Evolutionary conservation across 2,888 invertebrate species (phyloP), one percentile per base, ranked within the genome.

Genomic region (Notocelia uddmanniana): DNA sequence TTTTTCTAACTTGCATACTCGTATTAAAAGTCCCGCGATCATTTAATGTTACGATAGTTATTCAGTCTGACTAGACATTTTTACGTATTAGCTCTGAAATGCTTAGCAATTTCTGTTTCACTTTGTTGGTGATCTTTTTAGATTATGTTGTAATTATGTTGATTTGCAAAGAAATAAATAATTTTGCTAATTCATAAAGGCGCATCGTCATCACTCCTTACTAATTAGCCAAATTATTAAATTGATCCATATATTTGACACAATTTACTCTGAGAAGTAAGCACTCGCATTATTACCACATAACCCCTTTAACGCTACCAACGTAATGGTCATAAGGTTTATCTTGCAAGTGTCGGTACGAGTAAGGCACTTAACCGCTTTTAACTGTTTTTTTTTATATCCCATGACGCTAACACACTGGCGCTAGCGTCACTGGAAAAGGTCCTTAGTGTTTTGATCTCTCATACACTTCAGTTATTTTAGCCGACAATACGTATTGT

Each of bases 311-410:
- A 37, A 15, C 5, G 48, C 23, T 45, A 19, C 31, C 31, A 13
- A 31, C 19, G 34, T 19, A 34, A 63, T 34, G 52, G 34, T 64
- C 64, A 37, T 54, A 52, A 37, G 64, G 37, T 54, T 64, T 64
- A 64, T 54, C 52, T 5, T 63, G n/a, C 52, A 41, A 64, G 64
- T 64, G 37, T 64, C 64, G 64, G 37, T 37, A n/a, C n/a, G n/a
- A n/a, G n/a, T n/a, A 37, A 54, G 34, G 52, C 63, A 21, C 34
- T 52, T 52, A 52, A 52, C 21, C 21, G 34, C 10, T 48, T 60
- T 45, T 26, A 60, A 45, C 60, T 11, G 45, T 6, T 54, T 64
- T 55, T 64, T 55, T 64, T 64, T 64, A 64, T 64, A 64, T 15
- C 64, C 63, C 52, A 34, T 18, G 60, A 45, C 34, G 19, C 34